Evolutionary conservation across 2,888 invertebrate species (phyloP), one percentile per base, ranked within the genome.

Genomic region (Tanytarsus gracilentus): DNA sequence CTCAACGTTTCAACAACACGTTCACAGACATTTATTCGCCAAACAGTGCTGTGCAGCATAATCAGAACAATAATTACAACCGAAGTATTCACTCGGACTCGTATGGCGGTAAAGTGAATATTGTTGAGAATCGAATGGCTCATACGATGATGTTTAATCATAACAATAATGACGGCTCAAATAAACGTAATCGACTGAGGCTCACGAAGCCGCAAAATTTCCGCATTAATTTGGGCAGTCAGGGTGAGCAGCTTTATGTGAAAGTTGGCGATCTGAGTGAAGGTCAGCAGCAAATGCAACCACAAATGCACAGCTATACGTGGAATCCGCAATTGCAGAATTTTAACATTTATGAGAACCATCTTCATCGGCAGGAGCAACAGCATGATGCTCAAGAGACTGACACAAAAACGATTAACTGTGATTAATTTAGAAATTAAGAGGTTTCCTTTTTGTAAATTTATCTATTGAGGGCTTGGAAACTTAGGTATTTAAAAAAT

Each of bases 21-120:
- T 58, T 58, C 21, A 66, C 65, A 51, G 73, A 71, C 65, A 68
- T 70, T 63, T 72, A 73, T 62, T 72, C 61, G n/a, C 4, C 51
- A 30, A 55, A 14, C 23, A 21, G 25, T 25, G 40, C 18, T 55
- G n/a, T n/a, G n/a, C n/a, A n/a, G n/a, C n/a, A n/a, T n/a, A n/a
- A n/a, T n/a, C n/a, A n/a, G n/a, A 81, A 81, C 11, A 81, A 82
- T 21, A 83, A 83, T 68, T 83, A 82, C 69, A 82, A 82, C 66
- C 74, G 82, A 64, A 83, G 83, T 67, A 83, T 85, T 1, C 86
- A 86, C 67, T 85, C 85, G 52, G 86, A 87, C 70, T 85, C 86
- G 66, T 86, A 86, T 69, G 86, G 84, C 61, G 72, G 74, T 65
- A 72, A 73, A 67, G 71, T 74, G 62, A 72, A 72, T 65, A 74